phyloP scores from a whole-genome alignment of 2,113 vertebrate genomes.

The Megalops atlanticus region DNA sequence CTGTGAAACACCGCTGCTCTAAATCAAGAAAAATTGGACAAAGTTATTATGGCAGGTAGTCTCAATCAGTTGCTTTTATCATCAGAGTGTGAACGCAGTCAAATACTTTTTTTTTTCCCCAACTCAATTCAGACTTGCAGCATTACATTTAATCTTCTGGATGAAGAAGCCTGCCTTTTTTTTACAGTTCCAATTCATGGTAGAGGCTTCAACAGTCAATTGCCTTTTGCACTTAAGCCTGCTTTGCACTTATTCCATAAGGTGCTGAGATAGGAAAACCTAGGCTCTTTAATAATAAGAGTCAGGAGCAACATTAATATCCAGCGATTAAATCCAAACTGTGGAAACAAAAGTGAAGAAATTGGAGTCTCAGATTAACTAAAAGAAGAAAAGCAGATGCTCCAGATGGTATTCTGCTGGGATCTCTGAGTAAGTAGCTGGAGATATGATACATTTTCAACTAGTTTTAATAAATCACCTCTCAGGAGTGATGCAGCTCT shows the following conservation, averaged over 20 bases:
- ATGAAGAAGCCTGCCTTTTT: neutral
- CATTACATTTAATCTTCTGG: neutral
- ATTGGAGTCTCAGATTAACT: neutral
- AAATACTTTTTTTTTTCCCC: neutral
- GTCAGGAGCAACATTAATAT: neutral
- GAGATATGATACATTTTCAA: constrained; percentile 1
- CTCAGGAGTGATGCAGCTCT: neutral
- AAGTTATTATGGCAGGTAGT: neutral
- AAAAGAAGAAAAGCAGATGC: neutral
- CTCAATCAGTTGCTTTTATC: neutral
- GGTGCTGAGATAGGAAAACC: neutral
- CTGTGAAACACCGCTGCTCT: neutral
- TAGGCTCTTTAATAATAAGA: neutral
- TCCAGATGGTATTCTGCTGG: neutral
- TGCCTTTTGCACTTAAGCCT: neutral
- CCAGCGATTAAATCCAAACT: neutral
- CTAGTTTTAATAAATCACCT: constrained; percentile 10
- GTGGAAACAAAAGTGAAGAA: neutral
- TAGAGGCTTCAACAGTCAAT: neutral
- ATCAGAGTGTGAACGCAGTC: neutral
- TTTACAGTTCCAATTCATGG: neutral
- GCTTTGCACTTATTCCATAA: neutral
- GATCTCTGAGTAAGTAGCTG: neutral
- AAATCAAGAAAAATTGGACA: constrained; percentile 12
- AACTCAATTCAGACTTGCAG: neutral